Percentiles rank a stretch among this genome's conserved stretches.
These are phyloP conservation scores for Diadumene lineata DNA, from an alignment of 92 coral and sea anemone species.

Conservation along the genomic window DNA sequence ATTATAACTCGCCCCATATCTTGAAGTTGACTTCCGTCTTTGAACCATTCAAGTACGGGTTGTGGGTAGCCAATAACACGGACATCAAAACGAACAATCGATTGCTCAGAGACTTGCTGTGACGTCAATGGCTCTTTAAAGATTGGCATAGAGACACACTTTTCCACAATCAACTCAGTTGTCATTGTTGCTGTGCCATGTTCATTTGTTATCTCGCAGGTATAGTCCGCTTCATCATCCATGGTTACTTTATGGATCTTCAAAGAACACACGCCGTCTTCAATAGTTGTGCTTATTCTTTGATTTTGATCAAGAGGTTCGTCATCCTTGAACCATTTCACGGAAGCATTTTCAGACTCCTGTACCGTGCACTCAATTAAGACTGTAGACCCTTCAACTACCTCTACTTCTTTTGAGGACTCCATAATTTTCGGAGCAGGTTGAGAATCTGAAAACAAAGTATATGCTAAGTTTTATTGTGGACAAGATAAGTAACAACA, in stretches of 20 bases:
- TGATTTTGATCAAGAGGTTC: constrained; percentile 69
- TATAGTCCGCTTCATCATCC: constrained; percentile 93
- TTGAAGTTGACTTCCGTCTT: constrained; percentile 72
- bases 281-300: constrained; percentile 59
- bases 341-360: constrained; percentile 55
- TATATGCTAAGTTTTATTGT: too few relatives aligned
- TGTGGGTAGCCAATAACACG: constrained; percentile 80
- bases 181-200: constrained; percentile 64
- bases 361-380: constrained; percentile 70
- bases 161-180: constrained; percentile 53
- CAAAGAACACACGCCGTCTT: constrained; percentile 68
- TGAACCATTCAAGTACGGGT: constrained; percentile 86
- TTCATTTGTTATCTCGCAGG: constrained; percentile 59
- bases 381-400: constrained; percentile 82
- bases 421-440: constrained; percentile 55
- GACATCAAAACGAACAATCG: constrained; percentile 72
- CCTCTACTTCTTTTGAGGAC: constrained; percentile 77
- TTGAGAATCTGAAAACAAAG: constrained; percentile 19
- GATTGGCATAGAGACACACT: constrained; percentile 59
- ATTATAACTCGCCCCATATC: constrained; percentile 83
- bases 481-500: too few relatives aligned
- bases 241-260: constrained; percentile 58
- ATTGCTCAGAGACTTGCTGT: constrained; percentile 60
- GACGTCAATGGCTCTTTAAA: constrained; percentile 71
- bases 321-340: constrained; percentile 85